Conservation (phyloP, 2,113 vertebrate species). For the Struthio camelus region DNA sequence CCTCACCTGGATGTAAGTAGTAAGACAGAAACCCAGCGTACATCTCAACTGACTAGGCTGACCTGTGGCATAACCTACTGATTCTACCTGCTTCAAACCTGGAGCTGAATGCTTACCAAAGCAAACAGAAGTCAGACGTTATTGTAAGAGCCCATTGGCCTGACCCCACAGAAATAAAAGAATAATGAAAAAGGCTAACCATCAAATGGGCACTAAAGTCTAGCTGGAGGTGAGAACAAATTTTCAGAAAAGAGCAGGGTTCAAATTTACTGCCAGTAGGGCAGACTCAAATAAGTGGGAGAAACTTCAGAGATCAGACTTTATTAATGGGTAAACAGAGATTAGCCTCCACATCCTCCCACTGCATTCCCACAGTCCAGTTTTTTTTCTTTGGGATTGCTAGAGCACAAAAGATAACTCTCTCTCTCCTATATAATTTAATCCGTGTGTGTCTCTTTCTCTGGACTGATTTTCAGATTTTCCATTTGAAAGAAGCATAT, state of each 20-base stretch:
- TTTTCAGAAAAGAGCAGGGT: neutral
- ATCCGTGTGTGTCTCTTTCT: neutral
- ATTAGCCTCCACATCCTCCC: neutral
- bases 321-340: neutral
- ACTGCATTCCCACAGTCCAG: neutral
- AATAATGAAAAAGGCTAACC: neutral
- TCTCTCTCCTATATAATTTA: neutral
- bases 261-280: neutral
- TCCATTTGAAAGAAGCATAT: neutral
- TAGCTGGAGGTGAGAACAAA: neutral
- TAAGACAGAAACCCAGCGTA: neutral
- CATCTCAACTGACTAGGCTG: neutral
- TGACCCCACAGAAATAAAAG: neutral
- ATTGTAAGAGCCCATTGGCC: neutral
- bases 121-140: neutral
- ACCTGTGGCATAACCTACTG: neutral
- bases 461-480: neutral
- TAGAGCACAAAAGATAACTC: neutral
- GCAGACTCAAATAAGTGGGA: neutral
- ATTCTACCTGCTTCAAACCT: neutral
- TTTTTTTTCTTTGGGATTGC: neutral
- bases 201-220: neutral
- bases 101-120: neutral
- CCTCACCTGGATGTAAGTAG: neutral
- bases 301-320: neutral